Conservation (phyloP, 2,113 vertebrate species). For the Haemorhous mexicanus region DNA sequence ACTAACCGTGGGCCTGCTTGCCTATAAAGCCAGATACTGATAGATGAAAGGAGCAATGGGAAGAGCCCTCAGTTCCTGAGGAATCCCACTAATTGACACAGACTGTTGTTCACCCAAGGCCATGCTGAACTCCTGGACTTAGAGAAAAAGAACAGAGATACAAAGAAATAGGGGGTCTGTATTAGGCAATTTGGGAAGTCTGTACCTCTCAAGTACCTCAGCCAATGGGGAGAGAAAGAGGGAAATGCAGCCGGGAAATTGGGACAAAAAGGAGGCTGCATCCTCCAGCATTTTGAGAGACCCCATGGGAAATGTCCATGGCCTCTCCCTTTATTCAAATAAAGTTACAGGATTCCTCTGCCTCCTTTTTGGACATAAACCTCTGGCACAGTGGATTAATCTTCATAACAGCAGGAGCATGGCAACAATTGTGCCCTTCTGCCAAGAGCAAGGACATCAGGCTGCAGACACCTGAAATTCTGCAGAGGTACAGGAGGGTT, state of each 20-base stretch:
- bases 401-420: neutral
- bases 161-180: neutral
- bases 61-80: neutral
- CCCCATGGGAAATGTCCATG: neutral
- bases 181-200: too few species aligned
- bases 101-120: neutral
- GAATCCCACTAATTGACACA: neutral
- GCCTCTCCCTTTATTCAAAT: neutral
- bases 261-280: rapidly evolving
- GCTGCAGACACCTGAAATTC: neutral
- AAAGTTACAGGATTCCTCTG: neutral
- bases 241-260: neutral
- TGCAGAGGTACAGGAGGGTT: neutral
- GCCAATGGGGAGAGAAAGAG: neutral
- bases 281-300: neutral
- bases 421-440: neutral
- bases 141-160: neutral
- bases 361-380: neutral
- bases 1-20: neutral
- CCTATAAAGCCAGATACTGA: neutral
- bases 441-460: neutral
- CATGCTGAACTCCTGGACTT: neutral
- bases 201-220: neutral
- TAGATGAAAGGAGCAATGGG: neutral
- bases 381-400: neutral